Conservation (phyloP, 2,113 vertebrate species). For the Ploceus nigricollis region DNA sequence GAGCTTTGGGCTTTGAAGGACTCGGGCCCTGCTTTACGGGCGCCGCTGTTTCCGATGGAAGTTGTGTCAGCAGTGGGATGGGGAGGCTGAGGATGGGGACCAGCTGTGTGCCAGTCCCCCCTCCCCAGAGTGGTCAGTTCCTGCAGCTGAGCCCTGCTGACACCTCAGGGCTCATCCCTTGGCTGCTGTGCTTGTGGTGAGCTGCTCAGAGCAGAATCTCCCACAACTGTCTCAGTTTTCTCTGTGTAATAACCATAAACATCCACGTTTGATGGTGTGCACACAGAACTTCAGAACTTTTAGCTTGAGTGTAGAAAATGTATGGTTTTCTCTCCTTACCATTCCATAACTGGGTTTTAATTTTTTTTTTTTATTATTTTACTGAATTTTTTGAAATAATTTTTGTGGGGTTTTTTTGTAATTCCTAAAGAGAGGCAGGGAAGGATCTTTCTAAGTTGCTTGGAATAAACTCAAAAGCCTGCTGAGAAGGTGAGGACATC, state of each 20-base stretch:
- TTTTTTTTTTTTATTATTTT: neutral
- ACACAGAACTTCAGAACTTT: neutral
- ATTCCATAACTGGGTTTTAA: neutral
- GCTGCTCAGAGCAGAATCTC: neutral
- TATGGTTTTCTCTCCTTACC: neutral
- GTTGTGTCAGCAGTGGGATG: neutral
- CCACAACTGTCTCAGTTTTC: neutral
- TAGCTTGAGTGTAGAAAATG: neutral
- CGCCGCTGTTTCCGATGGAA: neutral
- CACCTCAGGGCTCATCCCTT: neutral
- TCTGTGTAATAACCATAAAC: neutral
- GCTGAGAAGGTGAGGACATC: neutral
- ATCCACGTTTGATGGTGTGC: neutral
- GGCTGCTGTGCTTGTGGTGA: neutral
- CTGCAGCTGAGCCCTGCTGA: neutral
- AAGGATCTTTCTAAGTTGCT: neutral
- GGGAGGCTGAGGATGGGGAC: neutral
- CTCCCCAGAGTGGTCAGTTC: accelerated
- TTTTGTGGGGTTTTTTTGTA: neutral
- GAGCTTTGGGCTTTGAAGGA: neutral
- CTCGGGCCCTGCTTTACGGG: neutral
- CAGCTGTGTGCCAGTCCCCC: neutral
- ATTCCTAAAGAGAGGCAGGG: neutral
- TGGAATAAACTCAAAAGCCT: neutral
- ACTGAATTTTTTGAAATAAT: neutral